phyloP scores from a whole-genome alignment of 2,113 vertebrate genomes.

The Sterna hirundo region DNA sequence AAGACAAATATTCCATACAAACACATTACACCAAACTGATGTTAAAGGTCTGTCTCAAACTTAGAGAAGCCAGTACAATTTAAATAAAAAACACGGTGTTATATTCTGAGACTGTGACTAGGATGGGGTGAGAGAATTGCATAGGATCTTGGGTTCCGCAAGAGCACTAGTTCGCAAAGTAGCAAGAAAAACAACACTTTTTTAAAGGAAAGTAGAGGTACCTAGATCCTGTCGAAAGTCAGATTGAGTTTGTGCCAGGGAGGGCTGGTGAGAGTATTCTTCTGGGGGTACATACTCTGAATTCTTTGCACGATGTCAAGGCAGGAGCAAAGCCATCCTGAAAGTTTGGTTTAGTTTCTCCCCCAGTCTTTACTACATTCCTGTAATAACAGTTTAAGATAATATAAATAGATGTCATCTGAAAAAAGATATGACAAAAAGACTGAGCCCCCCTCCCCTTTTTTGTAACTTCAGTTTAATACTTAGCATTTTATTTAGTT shows the following conservation, averaged over 20 bases:
- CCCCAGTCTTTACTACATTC: not conserved
- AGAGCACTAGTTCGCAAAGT: not conserved
- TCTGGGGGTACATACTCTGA: not conserved
- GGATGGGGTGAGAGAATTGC: not conserved
- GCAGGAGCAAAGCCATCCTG: not conserved
- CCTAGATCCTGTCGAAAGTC: not conserved
- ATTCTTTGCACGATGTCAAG: not conserved
- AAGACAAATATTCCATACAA: slow-evolving; percentile 33
- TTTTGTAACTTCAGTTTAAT: not conserved
- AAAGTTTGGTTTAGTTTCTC: not conserved
- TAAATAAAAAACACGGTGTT: not conserved
- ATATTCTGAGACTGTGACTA: not conserved
- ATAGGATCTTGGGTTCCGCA: not conserved
- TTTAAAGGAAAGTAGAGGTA: not conserved
- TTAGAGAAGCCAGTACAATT: not conserved
- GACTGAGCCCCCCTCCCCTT: not conserved
- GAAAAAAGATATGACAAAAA: not conserved
- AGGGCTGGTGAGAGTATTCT: not conserved
- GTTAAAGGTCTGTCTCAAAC: slow-evolving; percentile 35
- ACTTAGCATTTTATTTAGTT: slow-evolving; percentile 9
- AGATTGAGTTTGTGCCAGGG: not conserved
- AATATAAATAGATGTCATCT: not conserved
- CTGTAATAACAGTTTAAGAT: not conserved
- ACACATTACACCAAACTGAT: slow-evolving; percentile 17
- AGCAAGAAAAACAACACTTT: not conserved